Evolutionary conservation across 2,888 invertebrate genomes (phyloP).

Genomic region (Pandemis heparana): DNA sequence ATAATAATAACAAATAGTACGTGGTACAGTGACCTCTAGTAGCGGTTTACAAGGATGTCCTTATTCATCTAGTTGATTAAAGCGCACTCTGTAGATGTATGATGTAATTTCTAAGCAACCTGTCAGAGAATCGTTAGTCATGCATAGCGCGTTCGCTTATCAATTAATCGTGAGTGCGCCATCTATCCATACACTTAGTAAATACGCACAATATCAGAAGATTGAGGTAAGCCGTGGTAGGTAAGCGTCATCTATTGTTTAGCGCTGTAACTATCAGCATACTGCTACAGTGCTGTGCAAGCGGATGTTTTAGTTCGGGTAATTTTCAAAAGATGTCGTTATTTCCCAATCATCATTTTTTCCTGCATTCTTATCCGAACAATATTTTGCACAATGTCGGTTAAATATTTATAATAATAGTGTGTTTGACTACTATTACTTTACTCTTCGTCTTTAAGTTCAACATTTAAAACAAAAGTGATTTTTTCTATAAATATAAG

Average conservation of each 20-base stretch:
- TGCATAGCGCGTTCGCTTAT: neutral
- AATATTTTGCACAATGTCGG: too few relatives aligned
- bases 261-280: neutral
- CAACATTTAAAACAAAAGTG: too few relatives aligned
- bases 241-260: neutral
- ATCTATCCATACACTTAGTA: neutral
- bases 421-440: too few relatives aligned
- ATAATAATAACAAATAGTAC: conserved; percentile 31
- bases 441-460: too few relatives aligned
- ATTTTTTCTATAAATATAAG: too few relatives aligned
- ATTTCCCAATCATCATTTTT: neutral
- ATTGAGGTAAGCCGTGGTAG: neutral
- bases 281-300: neutral
- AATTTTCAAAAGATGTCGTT: neutral
- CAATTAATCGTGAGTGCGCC: neutral
- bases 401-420: too few relatives aligned
- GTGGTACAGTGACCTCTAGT: conserved; percentile 25
- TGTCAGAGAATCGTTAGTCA: neutral
- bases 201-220: too few relatives aligned
- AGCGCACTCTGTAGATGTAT: conserved; percentile 20
- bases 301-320: neutral
- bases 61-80: conserved; percentile 13
- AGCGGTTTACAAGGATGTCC: neutral
- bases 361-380: too few relatives aligned
- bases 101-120: conserved; percentile 11